Conservation (phyloP, 2,888 invertebrate species). For the Lumbricus terrestris region DNA sequence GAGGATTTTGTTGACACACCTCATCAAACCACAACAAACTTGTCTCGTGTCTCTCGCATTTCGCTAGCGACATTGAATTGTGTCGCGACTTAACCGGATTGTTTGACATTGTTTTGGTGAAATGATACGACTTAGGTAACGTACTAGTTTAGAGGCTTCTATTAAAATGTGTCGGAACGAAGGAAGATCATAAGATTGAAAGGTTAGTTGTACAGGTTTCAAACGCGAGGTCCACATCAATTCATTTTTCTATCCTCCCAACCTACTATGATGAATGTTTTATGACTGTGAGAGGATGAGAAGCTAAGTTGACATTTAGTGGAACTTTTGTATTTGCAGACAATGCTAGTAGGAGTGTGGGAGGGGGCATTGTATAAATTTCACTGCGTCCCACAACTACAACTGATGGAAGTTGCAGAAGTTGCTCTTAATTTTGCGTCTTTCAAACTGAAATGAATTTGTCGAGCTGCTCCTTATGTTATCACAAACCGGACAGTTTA, state of each 20-base stretch:
- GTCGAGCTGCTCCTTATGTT: background rate
- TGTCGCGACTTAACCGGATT: background rate
- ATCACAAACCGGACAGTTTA: background rate
- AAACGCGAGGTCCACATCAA: background rate
- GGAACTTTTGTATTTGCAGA: no score
- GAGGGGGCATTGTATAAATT: no score
- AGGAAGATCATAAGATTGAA: background rate
- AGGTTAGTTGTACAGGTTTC: background rate
- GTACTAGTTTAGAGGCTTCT: background rate
- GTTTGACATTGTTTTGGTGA: background rate
- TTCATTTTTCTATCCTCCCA: background rate
- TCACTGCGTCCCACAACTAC: background rate
- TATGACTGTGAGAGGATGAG: no score
- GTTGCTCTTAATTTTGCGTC: background rate
- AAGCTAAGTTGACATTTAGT: no score
- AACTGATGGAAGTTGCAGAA: background rate
- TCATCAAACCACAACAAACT: background rate
- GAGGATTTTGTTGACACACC: background rate
- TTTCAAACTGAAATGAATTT: background rate
- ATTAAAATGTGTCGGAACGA: background rate
- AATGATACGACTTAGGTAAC: background rate
- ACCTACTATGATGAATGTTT: no score
- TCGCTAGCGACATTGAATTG: background rate
- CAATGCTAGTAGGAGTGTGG: no score
- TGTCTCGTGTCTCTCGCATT: background rate